A percentile compares a stretch with the other conserved stretches of the same genome.
Evolutionary conservation across 2,797 vertebrate genomes (phyloP).

Genomic region (Pempheris klunzingeri): DNA sequence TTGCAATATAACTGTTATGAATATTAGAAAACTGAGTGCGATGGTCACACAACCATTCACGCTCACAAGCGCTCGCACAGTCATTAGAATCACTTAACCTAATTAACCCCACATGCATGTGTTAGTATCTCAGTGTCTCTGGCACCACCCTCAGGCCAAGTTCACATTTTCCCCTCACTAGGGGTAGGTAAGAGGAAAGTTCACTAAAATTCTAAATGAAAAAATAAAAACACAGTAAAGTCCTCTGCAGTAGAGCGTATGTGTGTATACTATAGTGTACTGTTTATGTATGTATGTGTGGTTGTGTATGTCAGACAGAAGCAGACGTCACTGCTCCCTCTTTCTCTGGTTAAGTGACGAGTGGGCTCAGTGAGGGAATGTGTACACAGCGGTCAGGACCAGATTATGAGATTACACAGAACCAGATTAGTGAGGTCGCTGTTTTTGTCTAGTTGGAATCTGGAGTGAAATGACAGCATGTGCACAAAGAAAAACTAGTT

Average conservation of each 20-base stretch:
- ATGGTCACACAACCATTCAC: neutral
- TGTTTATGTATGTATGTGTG: neutral
- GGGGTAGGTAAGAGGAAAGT: neutral
- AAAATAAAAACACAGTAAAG: neutral
- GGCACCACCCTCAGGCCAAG: neutral
- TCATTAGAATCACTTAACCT: neutral
- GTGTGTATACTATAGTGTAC: neutral
- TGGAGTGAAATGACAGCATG: slow-evolving; percentile 34
- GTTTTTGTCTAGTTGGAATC: slow-evolving; percentile 49
- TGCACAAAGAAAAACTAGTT: slow-evolving; percentile 8
- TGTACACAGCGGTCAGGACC: slow-evolving; percentile 43
- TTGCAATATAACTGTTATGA: too few species aligned
- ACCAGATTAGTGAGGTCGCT: slow-evolving; percentile 64
- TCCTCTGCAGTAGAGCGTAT: too few species aligned
- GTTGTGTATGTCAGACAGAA: neutral
- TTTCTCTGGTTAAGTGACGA: slow-evolving; percentile 39
- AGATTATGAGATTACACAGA: slow-evolving; percentile 73
- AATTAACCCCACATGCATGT: neutral
- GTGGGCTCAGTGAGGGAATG: slow-evolving; percentile 54
- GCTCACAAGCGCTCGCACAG: neutral
- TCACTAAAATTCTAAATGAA: too few species aligned
- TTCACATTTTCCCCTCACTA: neutral
- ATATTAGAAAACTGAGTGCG: too few species aligned
- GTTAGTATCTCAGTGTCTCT: neutral
- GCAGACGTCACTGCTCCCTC: neutral